Percentiles rank a stretch among this genome's conserved stretches.
These are phyloP conservation scores for Clarias pachynema DNA, from an alignment of 2,797 vertebrate genomes.

Conservation along the genomic window DNA sequence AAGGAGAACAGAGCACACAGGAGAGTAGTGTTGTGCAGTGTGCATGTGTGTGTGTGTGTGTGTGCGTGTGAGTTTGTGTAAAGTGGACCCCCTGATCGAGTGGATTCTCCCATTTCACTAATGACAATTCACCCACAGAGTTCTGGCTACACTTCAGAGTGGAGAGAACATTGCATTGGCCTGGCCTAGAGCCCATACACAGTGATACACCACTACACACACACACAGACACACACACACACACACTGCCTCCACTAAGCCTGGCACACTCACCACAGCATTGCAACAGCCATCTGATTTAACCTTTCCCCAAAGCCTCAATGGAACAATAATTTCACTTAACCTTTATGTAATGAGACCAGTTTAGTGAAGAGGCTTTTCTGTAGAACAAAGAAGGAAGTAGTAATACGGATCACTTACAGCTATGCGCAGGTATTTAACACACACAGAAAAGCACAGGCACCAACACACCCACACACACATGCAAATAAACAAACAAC, in stretches of 20 bases:
- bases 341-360: conserved; percentile 56
- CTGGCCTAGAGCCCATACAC: conserved; percentile 39
- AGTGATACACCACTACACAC: conserved; percentile 1
- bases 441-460: not conserved
- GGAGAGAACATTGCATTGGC: conserved; percentile 16
- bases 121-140: conserved; percentile 51
- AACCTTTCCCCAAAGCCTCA: conserved; percentile 49
- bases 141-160: conserved; percentile 52
- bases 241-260: conserved; percentile 33
- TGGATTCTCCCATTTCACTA: conserved; percentile 52
- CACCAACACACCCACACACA: not conserved
- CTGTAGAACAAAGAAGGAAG: conserved; percentile 33
- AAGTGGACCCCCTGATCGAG: conserved; percentile 51
- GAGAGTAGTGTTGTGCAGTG: conserved; percentile 39
- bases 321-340: conserved; percentile 48
- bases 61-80: conserved; percentile 29
- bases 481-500: not conserved
- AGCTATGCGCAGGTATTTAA: conserved; percentile 20
- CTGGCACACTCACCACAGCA: conserved; percentile 34
- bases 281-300: conserved; percentile 48
- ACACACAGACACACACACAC: conserved; percentile 25
- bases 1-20: not conserved
- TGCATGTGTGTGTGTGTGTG: conserved; percentile 26
- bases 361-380: conserved; percentile 25
- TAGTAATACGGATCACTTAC: conserved; percentile 31